Evolutionary conservation across 2,888 invertebrate genomes (phyloP).

Genomic region (Ptychoptera albimana): DNA sequence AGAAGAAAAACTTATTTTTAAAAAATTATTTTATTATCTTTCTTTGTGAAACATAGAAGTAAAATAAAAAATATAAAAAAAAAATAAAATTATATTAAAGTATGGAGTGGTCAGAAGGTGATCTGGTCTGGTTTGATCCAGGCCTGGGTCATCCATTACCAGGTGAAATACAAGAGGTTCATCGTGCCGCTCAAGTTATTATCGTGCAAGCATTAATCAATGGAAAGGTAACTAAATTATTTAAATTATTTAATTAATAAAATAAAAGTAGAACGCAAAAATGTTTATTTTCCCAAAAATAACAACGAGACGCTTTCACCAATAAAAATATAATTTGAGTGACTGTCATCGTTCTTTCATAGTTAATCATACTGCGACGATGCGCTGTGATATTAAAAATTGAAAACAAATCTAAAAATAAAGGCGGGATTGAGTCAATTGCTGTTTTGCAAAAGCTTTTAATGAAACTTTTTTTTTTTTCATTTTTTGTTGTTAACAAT

Average conservation of each 20-base stretch:
- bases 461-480: too few species aligned
- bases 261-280: background rate
- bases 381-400: too few species aligned
- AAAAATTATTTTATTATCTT: background rate
- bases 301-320: background rate
- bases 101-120: constrained; percentile 60
- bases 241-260: background rate
- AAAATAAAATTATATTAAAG: constrained; percentile 3
- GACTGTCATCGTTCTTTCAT: too few species aligned
- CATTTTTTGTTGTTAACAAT: too few species aligned
- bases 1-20: too few species aligned
- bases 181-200: constrained; percentile 76
- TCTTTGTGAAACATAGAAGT: background rate
- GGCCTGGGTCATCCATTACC: constrained; percentile 81
- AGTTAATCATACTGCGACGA: too few species aligned
- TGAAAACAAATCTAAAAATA: too few species aligned
- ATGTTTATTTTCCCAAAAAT: background rate
- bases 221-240: constrained; percentile 50
- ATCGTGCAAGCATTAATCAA: constrained; percentile 78
- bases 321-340: background rate
- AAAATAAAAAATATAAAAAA: background rate
- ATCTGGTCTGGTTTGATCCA: constrained; percentile 89
- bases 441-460: too few species aligned
- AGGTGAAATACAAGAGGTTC: constrained; percentile 79
- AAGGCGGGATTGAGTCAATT: too few species aligned